Percentiles rank a stretch among this genome's conserved stretches.
Conservation (phyloP, 2,797 vertebrate species). For the Gymnodraco acuticeps region DNA sequence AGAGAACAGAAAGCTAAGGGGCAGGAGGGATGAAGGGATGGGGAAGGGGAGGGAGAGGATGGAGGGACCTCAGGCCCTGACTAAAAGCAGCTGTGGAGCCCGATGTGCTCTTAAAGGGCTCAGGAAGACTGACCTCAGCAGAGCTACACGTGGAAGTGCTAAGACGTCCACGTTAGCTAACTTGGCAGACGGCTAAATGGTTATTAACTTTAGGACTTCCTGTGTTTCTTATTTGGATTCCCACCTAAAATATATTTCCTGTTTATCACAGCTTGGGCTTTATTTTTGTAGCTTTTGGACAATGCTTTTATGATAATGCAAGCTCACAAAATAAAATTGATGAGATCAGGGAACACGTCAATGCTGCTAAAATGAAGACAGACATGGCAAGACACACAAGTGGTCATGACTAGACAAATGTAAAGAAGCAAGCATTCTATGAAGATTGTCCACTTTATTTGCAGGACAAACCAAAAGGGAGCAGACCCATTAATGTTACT, state of each 20-base stretch:
- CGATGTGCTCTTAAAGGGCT: constrained; percentile 69
- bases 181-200: constrained; percentile 32
- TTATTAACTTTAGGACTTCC: constrained; percentile 36
- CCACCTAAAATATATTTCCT: constrained; percentile 24
- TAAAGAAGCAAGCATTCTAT: constrained; percentile 10
- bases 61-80: constrained; percentile 79
- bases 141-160: constrained; percentile 57
- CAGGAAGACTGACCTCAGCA: constrained; percentile 73
- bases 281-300: constrained; percentile 9
- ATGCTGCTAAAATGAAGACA: constrained; percentile 7
- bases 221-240: constrained; percentile 24
- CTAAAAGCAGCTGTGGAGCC: constrained; percentile 84
- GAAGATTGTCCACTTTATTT: constrained; percentile 9
- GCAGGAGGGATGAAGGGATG: constrained; percentile 71
- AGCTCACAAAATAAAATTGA: constrained; percentile 17
- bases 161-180: constrained; percentile 49
- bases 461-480: background rate
- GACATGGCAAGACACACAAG: constrained; percentile 9
- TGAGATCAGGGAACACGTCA: constrained; percentile 17
- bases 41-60: constrained; percentile 61
- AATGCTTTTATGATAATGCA: constrained; percentile 11
- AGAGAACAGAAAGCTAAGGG: constrained; percentile 81
- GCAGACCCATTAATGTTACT: background rate
- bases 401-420: constrained; percentile 12
- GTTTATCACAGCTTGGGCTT: constrained; percentile 18